A percentile compares a stretch with the other conserved stretches of the same genome.
Evolutionary conservation across 2,797 vertebrate species (phyloP).

Genomic region (Silurus lanzhouensis): DNA sequence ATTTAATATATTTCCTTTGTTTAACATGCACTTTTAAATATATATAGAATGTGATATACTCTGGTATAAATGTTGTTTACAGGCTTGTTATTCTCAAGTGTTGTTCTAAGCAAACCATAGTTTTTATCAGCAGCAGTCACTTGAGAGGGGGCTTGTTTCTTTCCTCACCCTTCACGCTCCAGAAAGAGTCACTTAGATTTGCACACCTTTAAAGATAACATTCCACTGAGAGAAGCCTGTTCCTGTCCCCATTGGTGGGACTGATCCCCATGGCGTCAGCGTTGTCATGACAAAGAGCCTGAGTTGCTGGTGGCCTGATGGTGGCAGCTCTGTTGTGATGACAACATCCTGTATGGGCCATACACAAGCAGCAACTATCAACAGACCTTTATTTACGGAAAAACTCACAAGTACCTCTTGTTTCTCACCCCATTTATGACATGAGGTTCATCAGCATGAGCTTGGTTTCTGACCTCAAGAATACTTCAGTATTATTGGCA

Average conservation of each 20-base stretch:
- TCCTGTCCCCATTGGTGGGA: conserved; percentile 54
- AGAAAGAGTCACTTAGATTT: conserved; percentile 61
- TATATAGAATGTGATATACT: not conserved
- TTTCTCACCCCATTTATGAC: conserved; percentile 27
- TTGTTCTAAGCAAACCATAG: not conserved
- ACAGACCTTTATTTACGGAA: conserved; percentile 57
- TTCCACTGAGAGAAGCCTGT: conserved; percentile 55
- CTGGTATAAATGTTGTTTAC: not conserved
- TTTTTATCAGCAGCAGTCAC: not conserved
- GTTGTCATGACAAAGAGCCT: conserved; percentile 68
- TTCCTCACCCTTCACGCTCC: conserved; percentile 45
- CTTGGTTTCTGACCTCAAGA: conserved; percentile 11
- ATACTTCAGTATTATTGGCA: conserved; percentile 17
- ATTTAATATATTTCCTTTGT: not conserved
- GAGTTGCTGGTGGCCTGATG: conserved; percentile 53
- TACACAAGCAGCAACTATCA: conserved; percentile 62
- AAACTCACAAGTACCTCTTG: conserved; percentile 25
- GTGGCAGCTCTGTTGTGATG: conserved; percentile 64
- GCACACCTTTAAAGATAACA: conserved; percentile 52
- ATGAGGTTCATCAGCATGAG: conserved; percentile 22
- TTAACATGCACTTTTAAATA: not conserved
- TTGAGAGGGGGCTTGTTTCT: not conserved
- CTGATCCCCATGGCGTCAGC: conserved; percentile 54
- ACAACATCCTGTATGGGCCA: conserved; percentile 59
- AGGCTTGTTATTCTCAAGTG: not conserved